Evolutionary conservation across 2,888 invertebrate species (phyloP).

Genomic region (Drosophila longiperda): DNA sequence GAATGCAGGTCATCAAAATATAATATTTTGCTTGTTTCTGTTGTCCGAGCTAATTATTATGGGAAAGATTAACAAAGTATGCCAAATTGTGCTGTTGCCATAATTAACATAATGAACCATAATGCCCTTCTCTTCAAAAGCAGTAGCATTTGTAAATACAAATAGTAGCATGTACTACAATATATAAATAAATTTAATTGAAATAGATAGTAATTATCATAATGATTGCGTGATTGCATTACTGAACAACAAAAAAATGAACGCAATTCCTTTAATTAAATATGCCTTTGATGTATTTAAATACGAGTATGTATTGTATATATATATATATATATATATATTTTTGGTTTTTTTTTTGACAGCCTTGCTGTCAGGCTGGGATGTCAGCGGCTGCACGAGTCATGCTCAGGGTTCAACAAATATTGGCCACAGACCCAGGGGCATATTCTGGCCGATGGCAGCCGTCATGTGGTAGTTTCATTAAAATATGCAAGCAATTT

Average conservation of each 20-base stretch:
- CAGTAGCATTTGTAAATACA: background rate
- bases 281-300: conserved; percentile 32
- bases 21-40: conserved; percentile 14
- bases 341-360: conserved; percentile 26
- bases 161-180: background rate
- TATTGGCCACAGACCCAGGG: conserved; percentile 33
- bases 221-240: background rate
- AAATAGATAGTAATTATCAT: conserved; percentile 9
- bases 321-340: background rate
- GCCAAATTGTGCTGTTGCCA: background rate
- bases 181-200: background rate
- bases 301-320: background rate
- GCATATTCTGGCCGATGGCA: conserved; percentile 53
- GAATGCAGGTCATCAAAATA: conserved; percentile 15
- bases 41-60: conserved; percentile 23
- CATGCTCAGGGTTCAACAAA: conserved; percentile 59
- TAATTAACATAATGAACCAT: conserved; percentile 12
- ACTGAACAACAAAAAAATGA: conserved; percentile 2
- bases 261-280: conserved; percentile 37
- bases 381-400: conserved; percentile 39
- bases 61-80: conserved; percentile 2
- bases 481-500: conserved; percentile 79
- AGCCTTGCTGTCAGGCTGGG: conserved; percentile 55
- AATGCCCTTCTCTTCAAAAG: background rate
- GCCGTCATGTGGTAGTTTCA: conserved; percentile 75